A percentile compares a stretch with the other conserved stretches of the same genome.
These are phyloP conservation scores for Meteorus colon DNA, from an alignment of 2,888 invertebrate species.

Conservation along the genomic window DNA sequence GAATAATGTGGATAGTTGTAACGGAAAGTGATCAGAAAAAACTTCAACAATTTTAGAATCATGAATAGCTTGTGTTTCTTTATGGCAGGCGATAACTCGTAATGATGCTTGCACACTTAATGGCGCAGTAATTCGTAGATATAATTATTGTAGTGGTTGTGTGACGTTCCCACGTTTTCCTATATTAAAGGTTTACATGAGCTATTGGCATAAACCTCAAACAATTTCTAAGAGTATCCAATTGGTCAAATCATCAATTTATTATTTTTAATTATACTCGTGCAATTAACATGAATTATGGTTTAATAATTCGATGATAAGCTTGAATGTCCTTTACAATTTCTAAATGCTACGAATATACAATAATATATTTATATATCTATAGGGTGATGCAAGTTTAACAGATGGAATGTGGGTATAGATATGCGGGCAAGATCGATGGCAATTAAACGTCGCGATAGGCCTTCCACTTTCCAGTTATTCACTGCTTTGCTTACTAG, in stretches of 20 bases:
- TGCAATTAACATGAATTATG: background rate
- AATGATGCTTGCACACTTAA: conserved; percentile 41
- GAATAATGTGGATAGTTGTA: conserved; percentile 35
- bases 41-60: conserved; percentile 26
- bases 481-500: conserved; percentile 19
- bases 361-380: background rate
- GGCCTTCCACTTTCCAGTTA: conserved; percentile 10
- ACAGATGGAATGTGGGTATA: conserved; percentile 14
- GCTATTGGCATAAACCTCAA: too few species aligned
- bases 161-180: conserved; percentile 36
- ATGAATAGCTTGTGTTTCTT: conserved; percentile 16
- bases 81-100: conserved; percentile 37
- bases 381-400: conserved; percentile 9
- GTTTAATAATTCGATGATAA: background rate
- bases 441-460: conserved; percentile 33
- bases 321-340: too few species aligned
- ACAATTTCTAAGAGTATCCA: background rate
- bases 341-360: too few species aligned
- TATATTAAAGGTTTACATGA: conserved; percentile 8
- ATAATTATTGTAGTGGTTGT: conserved; percentile 33
- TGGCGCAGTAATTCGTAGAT: conserved; percentile 33
- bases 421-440: conserved; percentile 23
- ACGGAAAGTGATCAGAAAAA: conserved; percentile 31
- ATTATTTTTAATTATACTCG: background rate
- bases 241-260: background rate